Evolutionary conservation across 2,888 invertebrate species (phyloP).

Genomic region (Morpho helenor): DNA sequence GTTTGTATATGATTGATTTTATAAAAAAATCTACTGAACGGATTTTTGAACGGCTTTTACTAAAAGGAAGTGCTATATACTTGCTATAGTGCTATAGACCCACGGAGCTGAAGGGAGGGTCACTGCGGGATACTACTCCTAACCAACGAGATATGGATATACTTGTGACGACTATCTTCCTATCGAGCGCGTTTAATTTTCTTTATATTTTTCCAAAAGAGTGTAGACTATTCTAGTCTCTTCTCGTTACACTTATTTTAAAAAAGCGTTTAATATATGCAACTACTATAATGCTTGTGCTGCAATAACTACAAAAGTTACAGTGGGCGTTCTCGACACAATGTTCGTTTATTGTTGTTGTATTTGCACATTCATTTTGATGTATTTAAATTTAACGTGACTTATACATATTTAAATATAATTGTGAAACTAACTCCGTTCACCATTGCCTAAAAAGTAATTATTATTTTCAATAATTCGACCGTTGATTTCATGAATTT

Average conservation of each 20-base stretch:
- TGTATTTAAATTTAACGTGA: not conserved
- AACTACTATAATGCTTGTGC: constrained; percentile 22
- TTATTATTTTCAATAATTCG: not conserved
- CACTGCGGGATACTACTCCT: no score
- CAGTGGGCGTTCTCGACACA: constrained; percentile 16
- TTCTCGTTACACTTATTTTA: constrained; percentile 10
- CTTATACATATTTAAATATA: not conserved
- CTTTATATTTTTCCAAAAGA: no score
- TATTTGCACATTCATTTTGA: constrained; percentile 6
- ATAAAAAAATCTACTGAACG: no score
- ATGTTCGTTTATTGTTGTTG: constrained; percentile 7
- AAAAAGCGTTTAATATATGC: constrained; percentile 15
- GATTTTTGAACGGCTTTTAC: no score
- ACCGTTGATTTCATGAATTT: not conserved
- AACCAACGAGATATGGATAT: no score
- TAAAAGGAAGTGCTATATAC: no score
- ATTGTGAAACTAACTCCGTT: constrained; percentile 1
- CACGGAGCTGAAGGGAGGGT: no score
- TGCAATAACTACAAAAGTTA: constrained; percentile 22
- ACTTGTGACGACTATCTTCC: no score
- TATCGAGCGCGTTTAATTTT: no score
- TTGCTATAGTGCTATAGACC: no score
- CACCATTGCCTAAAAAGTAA: not conserved
- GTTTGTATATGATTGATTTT: no score
- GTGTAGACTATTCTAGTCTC: no score